Base-by-base conservation (phyloP, 2,888 invertebrate genomes). In the Dione juno region DNA sequence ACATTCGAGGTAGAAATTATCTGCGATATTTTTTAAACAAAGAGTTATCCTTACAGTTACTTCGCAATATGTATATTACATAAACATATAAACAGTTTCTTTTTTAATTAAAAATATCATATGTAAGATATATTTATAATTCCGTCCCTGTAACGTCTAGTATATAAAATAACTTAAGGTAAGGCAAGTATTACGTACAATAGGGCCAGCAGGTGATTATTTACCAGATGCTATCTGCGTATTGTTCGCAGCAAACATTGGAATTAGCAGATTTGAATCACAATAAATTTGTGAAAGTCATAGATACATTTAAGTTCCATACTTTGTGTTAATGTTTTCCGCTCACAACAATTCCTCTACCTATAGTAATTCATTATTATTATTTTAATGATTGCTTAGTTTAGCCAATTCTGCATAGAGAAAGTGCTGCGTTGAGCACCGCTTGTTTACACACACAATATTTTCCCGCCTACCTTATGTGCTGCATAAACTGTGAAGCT, bases 211-310 rank as follows among this genome's bases (percentile, higher is more conserved):
- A 37, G 43, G 61, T 37, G 16, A 63, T 61, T 70, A 70, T 66
- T 64, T 43, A 21, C 37, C 35, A 66, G 61, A 61, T 54, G n/a
- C 13, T 48, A 72, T 72, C 72, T 28, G 0, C n/a, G 57, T 45
- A 72, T 69, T 72, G 72, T 69, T 69, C 35, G 35, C 48, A 63
- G 69, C 63, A 63, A 72, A 66, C 57, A 52, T 53, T 48, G 16
- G 40, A 54, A 66, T 54, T 66, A 66, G 45, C 28, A 54, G 72
- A 72, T 72, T 66, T 21, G 50, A 54, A 66, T 69, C 61, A 16
- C 19, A 57, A 19, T 58, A 66, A 65, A 65, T 54, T 45, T 53
- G 66, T 69, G 63, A 72, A 72, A 72, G 66, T 57, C 43, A 53
- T n/a, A 64, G 16, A 21, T 57, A 40, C 5, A 35, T 53, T 1